Base-by-base conservation (phyloP, 2,888 invertebrate species). In the Campoplex capitator region DNA sequence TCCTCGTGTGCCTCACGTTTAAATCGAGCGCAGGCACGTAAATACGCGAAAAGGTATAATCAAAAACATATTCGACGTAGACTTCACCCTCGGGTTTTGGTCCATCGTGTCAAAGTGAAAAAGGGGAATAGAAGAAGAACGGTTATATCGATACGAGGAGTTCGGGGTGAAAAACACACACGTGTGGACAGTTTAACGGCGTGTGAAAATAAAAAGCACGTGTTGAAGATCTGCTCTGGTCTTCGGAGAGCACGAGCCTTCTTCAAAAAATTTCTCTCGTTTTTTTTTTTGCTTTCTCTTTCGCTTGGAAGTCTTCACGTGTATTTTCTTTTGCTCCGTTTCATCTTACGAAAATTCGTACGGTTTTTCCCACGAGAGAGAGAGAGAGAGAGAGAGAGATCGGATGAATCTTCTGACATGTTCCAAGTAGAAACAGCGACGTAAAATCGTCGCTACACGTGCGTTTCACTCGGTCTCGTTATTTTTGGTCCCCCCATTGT, bases 171-270 rank as follows among this genome's bases (percentile, higher is more conserved):
- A 56, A 75, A 70, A 91, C 90, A 90, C 90, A 90, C 90, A 90
- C 90, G 92, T 90, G 92, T 86, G 89, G 91, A 93, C 92, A 93
- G 92, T 86, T 93, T 93, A 91, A 92, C 89, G 89, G 91, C 89
- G 92, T 92, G 93, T 92, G 92, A 92, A 91, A 92, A 93, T 89
- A 90, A 84, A 89, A 90, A 89, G 85, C 92, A 91, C 90, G 89
- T 91, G 91, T 88, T 88, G 71, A 56, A 68, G 68, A 84, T 45
- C 75, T 74, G 68, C 54, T 65, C 80, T 23, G 23, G 0, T 73
- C 68, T 42, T 42, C 67, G 77, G 77, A 77, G 67, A 77, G 67
- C 83, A 78, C 77, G 83, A 83, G 71, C 67, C 75, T 82, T 74
- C 67, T 78, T 38, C 65, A 83, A 23, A 23, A 23, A 23, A 73